Evolutionary conservation across 2,888 invertebrate species (phyloP).

Genomic region (Chouioia cunea): DNA sequence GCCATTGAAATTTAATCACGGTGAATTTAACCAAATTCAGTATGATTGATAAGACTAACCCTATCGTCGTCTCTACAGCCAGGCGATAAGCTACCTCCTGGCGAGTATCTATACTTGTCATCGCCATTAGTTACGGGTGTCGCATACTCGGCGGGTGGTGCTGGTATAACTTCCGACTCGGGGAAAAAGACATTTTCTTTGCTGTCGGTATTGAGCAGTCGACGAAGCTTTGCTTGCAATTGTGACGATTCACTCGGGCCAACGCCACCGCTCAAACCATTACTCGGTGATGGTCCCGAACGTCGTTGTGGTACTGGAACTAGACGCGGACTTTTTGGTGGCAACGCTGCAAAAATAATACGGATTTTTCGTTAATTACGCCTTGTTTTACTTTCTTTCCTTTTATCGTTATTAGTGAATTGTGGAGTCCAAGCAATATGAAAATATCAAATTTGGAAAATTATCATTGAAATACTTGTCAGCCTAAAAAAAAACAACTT

Average conservation of each 20-base stretch:
- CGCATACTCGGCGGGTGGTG: constrained; percentile 43
- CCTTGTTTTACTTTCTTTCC: background rate
- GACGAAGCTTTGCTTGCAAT: constrained; percentile 83
- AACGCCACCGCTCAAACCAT: constrained; percentile 68
- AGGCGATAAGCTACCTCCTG: constrained; percentile 59
- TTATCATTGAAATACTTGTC: too few relatives aligned
- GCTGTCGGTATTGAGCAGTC: constrained; percentile 81
- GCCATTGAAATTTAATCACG: too few relatives aligned
- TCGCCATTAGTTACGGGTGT: constrained; percentile 47
- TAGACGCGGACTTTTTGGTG: constrained; percentile 72
- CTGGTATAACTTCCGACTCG: constrained; percentile 55
- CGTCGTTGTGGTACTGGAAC: constrained; percentile 67
- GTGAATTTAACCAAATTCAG: too few relatives aligned
- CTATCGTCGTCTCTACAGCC: constrained; percentile 61
- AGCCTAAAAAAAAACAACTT: too few relatives aligned
- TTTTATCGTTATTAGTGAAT: too few relatives aligned
- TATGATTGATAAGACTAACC: constrained; percentile 46
- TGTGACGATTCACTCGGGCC: constrained; percentile 67
- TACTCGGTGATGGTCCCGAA: constrained; percentile 68
- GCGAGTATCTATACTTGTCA: constrained; percentile 63
- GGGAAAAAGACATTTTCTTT: constrained; percentile 77
- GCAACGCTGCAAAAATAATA: constrained; percentile 64
- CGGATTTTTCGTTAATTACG: background rate
- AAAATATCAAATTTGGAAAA: too few relatives aligned
- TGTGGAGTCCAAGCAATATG: too few relatives aligned